Evolutionary conservation across 2,113 vertebrate species (phyloP).

Genomic region (Laticauda colubrina): DNA sequence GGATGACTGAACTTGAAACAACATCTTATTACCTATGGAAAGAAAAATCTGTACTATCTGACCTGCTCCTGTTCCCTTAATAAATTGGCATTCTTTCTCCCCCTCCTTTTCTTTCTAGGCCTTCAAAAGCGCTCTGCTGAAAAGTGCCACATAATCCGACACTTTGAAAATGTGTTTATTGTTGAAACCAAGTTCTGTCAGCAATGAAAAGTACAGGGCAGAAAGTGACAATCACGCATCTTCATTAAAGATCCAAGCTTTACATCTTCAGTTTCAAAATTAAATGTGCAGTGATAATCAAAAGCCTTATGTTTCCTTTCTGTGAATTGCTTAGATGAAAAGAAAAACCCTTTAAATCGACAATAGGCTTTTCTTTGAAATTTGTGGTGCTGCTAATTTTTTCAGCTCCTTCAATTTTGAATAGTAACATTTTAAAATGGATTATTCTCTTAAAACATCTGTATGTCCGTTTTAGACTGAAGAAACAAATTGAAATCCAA

Average conservation of each 20-base stretch:
- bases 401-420: constrained; percentile 35
- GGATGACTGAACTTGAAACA: neutral
- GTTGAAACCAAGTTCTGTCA: constrained; percentile 89
- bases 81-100: neutral
- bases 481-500: constrained; percentile 52
- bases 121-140: constrained; percentile 87
- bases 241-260: constrained; percentile 55
- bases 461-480: constrained; percentile 57
- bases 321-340: constrained; percentile 68
- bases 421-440: constrained; percentile 27
- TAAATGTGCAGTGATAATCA: constrained; percentile 73
- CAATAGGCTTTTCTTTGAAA: constrained; percentile 61
- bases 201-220: constrained; percentile 66
- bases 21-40: too few species aligned
- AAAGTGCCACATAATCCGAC: constrained; percentile 84
- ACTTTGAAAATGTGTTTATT: constrained; percentile 91
- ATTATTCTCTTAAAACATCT: constrained; percentile 50
- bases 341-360: constrained; percentile 46
- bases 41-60: neutral
- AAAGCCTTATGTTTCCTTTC: constrained; percentile 75
- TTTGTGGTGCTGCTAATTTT: constrained; percentile 47
- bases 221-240: constrained; percentile 49
- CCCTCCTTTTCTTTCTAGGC: constrained; percentile 58
- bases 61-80: neutral
- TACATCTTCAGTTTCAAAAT: constrained; percentile 58